These are phyloP conservation scores for Orchesella flavescens DNA, from an alignment of 2,888 invertebrate genomes.

Conservation along the genomic window DNA sequence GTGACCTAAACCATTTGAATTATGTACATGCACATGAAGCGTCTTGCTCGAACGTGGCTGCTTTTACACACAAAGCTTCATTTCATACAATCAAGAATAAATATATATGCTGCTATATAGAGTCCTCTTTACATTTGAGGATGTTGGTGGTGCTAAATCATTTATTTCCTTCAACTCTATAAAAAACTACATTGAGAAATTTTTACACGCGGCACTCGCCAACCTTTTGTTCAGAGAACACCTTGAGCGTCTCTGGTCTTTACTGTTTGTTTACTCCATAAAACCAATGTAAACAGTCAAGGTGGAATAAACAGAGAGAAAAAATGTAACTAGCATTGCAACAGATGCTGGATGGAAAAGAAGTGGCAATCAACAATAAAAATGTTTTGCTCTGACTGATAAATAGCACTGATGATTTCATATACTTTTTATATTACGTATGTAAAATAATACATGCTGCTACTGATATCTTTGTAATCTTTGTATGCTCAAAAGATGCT, in stretches of 20 bases:
- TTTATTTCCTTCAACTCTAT: slow-evolving; percentile 9
- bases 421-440: too few species aligned
- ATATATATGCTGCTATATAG: too few species aligned
- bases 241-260: slow-evolving; percentile 31
- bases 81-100: too few species aligned
- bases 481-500: too few species aligned
- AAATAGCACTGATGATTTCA: too few species aligned
- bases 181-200: slow-evolving; percentile 11
- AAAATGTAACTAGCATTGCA: not conserved
- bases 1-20: not conserved
- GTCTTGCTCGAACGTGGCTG: too few species aligned
- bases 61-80: too few species aligned
- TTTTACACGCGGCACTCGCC: slow-evolving; percentile 54
- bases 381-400: too few species aligned
- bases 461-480: too few species aligned
- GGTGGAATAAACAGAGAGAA: not conserved
- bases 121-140: not conserved
- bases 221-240: slow-evolving; percentile 55
- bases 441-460: too few species aligned
- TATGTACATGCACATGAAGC: too few species aligned
- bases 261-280: slow-evolving; percentile 24
- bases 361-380: too few species aligned
- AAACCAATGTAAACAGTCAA: not conserved
- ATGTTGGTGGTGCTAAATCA: slow-evolving; percentile 3
- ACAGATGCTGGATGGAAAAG: not conserved